Evolutionary conservation across 2,113 vertebrate genomes (phyloP).

Genomic region (Astatoreochromis straeleni): DNA sequence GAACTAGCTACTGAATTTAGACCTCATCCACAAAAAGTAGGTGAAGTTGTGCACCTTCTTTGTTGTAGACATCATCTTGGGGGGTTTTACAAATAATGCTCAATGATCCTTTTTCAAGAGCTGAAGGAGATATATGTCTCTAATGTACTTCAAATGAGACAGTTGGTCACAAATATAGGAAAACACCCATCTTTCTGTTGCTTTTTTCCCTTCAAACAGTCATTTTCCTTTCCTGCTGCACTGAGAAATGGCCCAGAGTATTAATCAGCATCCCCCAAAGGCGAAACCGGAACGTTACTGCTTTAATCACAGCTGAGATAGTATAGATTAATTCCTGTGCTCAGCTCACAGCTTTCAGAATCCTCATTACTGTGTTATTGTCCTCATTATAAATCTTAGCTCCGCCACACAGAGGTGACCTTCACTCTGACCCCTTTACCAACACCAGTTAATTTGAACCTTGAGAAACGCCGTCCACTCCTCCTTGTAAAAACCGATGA

Average conservation of each 20-base stretch:
- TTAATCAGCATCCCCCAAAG: conserved; percentile 30
- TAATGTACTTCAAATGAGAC: neutral
- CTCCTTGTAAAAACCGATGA: neutral
- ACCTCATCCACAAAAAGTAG: neutral
- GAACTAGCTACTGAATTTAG: neutral
- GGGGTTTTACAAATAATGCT: neutral
- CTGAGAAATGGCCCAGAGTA: conserved; percentile 14
- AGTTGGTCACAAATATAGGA: neutral
- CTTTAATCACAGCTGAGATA: conserved; percentile 38
- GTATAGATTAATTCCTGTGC: conserved; percentile 29
- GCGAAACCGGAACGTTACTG: conserved; percentile 13
- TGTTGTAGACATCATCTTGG: neutral
- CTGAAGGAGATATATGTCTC: neutral
- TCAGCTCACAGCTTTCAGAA: conserved; percentile 4
- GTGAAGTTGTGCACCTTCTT: neutral
- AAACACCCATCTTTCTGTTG: neutral
- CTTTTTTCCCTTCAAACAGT: neutral
- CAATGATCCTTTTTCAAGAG: neutral
- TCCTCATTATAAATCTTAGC: conserved; percentile 31
- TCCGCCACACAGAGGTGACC: conserved; percentile 6
- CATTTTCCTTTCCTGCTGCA: conserved; percentile 16
- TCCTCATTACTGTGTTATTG: conserved; percentile 34
- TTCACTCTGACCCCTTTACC: conserved; percentile 9
- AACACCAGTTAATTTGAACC: neutral
- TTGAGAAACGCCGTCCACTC: neutral